Evolutionary conservation across 2,113 vertebrate genomes (phyloP).

Genomic region (Bos taurus): ARS-UCD2.0 NC_037356.1:49462001-49462500

Average conservation of each 20-base stretch:
- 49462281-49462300: neutral
- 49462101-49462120: neutral
- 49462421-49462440: neutral
- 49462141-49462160: fast-evolving
- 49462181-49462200: fast-evolving
- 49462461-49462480: neutral
- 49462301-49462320: neutral
- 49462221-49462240: neutral
- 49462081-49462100: neutral
- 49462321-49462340: fast-evolving
- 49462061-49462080: neutral
- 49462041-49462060: fast-evolving
- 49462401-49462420: fast-evolving
- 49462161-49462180: fast-evolving
- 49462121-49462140: neutral
- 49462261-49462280: fast-evolving
- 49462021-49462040: neutral
- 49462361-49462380: neutral
- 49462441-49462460: fast-evolving
- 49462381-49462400: fast-evolving
- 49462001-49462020: neutral
- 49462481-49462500: neutral
- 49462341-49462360: neutral
- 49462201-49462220: neutral
- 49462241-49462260: fast-evolving